Evolutionary conservation across 2,888 invertebrate species (phyloP), one percentile per base, ranked within the genome.

Genomic region (Ceraclea dissimilis): DNA sequence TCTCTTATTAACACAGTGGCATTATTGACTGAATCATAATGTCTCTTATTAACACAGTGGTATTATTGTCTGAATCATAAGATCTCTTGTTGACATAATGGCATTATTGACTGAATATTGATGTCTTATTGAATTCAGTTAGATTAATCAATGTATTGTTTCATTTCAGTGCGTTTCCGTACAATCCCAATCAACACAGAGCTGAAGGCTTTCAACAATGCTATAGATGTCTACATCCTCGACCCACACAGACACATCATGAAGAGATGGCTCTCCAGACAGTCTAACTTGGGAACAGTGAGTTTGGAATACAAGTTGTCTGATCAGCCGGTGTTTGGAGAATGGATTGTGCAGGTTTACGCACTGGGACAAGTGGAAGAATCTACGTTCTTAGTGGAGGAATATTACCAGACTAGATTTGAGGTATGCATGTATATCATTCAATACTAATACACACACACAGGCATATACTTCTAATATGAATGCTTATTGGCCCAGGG

Each of bases 391-490:
- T 71, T 85, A 6, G 94, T 97, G 0, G 93, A 95, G 69, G 95
- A 96, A 75, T 96, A 94, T 73, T 95, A 94, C 71, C 93, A 93
- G 71, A 93, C 94, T 0, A 80, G 94, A 64, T 95, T 91, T 69
- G 95, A 96, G 79, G 86, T 86, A 44, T 63, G 39, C 16, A 39
- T 39, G 5, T 26, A 10, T 26, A 4, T 26, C 26, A 6, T 68
- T 56, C 46, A 43, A 43, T 10, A 33, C 26, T 26, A 26, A 26
- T 26, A 26, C 21, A 17, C 1, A 43, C 20, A 17, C 48, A 20
- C 44, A n/a, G 16, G 18, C 16, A 5, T 6, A 5, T 1, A 1
- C 4, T 18, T 48, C 10, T 8, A 47, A 47, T 10, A 48, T 48
- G 1, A 47, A 18, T 47, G 47, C 19, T 39, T 39, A 5, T 16